Conservation (phyloP, 2,113 vertebrate species). For the Hippopotamus amphibius region DNA sequence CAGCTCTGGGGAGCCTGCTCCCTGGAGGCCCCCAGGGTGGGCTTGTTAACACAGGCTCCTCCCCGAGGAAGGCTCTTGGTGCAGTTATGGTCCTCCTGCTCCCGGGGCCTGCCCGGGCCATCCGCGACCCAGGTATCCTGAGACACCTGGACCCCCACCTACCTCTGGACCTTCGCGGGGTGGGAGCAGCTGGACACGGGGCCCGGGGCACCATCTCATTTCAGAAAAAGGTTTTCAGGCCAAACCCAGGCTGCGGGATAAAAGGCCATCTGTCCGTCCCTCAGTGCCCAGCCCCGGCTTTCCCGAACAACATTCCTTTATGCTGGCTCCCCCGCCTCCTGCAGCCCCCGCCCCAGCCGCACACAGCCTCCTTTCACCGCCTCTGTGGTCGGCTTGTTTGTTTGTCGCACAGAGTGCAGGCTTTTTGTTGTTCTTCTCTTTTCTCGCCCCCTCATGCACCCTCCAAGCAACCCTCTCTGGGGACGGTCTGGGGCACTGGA, state of each 20-base stretch:
- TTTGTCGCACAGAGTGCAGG: conserved; percentile 46
- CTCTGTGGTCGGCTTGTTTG: conserved; percentile 72
- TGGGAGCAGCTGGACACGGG: conserved; percentile 42
- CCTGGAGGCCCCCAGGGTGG: accelerated
- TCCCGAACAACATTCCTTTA: conserved; percentile 78
- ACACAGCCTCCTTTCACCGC: conserved; percentile 76
- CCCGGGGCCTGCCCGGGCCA: background rate
- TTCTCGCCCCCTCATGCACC: background rate
- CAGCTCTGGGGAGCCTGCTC: background rate
- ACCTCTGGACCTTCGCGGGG: background rate
- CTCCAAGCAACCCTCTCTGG: conserved; percentile 43
- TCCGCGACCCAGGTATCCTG: background rate
- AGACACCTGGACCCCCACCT: background rate
- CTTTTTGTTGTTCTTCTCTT: conserved; percentile 66
- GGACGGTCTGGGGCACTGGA: background rate
- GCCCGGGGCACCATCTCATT: conserved; percentile 31
- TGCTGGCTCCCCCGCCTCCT: conserved; percentile 25
- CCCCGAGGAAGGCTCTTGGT: background rate
- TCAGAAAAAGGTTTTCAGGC: conserved; percentile 74
- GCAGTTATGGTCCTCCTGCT: background rate
- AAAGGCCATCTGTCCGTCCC: conserved; percentile 77
- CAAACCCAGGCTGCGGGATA: conserved; percentile 65
- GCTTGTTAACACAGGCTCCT: background rate
- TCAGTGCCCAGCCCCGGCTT: conserved; percentile 68
- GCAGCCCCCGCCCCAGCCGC: background rate